Base-by-base conservation (phyloP, 2,888 invertebrate genomes). In the Kryphioiulus occultus region DNA sequence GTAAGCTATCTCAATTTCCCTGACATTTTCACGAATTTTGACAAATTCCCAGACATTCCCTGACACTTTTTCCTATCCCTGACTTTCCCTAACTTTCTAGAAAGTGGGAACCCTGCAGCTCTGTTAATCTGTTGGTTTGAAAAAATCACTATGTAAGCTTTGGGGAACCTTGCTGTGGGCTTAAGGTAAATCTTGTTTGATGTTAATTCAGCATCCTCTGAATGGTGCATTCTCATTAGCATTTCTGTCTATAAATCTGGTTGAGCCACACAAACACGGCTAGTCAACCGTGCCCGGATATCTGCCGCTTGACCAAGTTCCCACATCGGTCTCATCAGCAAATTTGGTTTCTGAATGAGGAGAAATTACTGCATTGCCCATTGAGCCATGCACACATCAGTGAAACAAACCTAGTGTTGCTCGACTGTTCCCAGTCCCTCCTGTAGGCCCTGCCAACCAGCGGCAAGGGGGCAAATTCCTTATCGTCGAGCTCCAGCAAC, bases 401-500 rank as follows among this genome's bases (percentile, higher is more conserved):
- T 3, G 68, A 26, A 68, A 68, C 68, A 68, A 84, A 84, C 84
- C 84, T 84, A 39, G 84, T n/a, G 42, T 32, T 84, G 84, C 84
- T 84, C 22, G 42, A 84, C 42, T 84, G 84, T 19, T 84, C 84
- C 84, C 84, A 84, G 42, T 84, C 84, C 35, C 42, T 35, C 42
- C 42, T 19, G 35, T 84, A 39, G 84, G 84, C 35, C 4, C 19
- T 7, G 19, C 84, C 84, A 19, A 84, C 84, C 22, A 42, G 35
- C n/a, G 84, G 35, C n/a, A 84, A 0, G 1, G 84, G n/a, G 9
- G n/a, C 5, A n/a, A 42, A 84, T 12, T 86, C 26, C 44, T 53
- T 42, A 47, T 86, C 47, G 22, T 86, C 86, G 26, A 86, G 53
- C 22, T 86, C 86, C 47, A 86, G 42, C 44, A 47, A n/a, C 10